A percentile compares a stretch with the other conserved stretches of the same genome.
These are phyloP conservation scores for Ceratina calcarata DNA, from an alignment of 1,140 invertebrate species.

Conservation along the genomic window DNA sequence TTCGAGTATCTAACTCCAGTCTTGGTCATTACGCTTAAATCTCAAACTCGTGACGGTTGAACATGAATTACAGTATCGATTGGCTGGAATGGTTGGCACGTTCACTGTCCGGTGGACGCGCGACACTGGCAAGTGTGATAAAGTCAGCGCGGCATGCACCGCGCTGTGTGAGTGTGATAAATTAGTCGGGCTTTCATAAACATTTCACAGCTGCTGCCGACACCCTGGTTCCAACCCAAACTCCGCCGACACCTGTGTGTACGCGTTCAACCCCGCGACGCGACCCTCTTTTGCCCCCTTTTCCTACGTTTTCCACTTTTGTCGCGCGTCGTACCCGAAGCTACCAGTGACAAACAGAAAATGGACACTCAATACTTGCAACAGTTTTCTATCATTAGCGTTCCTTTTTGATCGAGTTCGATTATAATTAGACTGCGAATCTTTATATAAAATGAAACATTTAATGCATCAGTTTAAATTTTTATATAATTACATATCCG, in stretches of 20 bases:
- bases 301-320: conserved; percentile 31
- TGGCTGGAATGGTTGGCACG: conserved; percentile 4
- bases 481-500: too few relatives aligned
- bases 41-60: neutral
- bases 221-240: conserved; percentile 60
- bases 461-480: too few relatives aligned
- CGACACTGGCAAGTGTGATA: conserved; percentile 54
- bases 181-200: conserved; percentile 79
- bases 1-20: too few relatives aligned
- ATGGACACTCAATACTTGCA: too few relatives aligned
- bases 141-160: conserved; percentile 47
- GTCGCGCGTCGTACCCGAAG: conserved; percentile 4
- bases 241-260: conserved; percentile 45
- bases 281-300: conserved; percentile 15
- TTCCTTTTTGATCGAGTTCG: too few relatives aligned
- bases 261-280: conserved; percentile 10
- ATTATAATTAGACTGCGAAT: too few relatives aligned
- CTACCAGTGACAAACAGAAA: neutral
- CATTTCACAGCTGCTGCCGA: conserved; percentile 78
- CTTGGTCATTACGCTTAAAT: neutral
- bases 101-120: conserved; percentile 25
- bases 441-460: too few relatives aligned
- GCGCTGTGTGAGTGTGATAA: conserved; percentile 73
- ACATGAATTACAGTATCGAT: conserved; percentile 55
- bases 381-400: too few relatives aligned